phyloP scores from a whole-genome alignment of 1,140 invertebrate genomes.

The Zaprionus davidi region DNA sequence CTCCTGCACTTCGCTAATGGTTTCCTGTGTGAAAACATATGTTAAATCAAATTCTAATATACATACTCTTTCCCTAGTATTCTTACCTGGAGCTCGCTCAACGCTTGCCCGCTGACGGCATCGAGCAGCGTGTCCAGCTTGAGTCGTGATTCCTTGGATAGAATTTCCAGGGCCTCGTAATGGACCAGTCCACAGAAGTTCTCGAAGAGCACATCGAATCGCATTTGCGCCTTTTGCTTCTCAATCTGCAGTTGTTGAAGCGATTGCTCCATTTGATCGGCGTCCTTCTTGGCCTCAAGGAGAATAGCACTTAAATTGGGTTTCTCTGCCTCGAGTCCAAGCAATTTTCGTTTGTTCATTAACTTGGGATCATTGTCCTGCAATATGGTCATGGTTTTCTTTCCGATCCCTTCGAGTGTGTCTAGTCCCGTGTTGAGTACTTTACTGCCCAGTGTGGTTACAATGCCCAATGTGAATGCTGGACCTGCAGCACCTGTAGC shows the following conservation, averaged over 20 bases:
- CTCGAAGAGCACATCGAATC: slow-evolving; percentile 94
- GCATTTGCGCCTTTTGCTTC: slow-evolving; percentile 87
- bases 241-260: slow-evolving; percentile 87
- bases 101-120: slow-evolving; percentile 85
- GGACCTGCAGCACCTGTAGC: slow-evolving; percentile 30
- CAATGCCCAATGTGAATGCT: slow-evolving; percentile 84
- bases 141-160: slow-evolving; percentile 92
- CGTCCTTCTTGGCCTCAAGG: slow-evolving; percentile 92
- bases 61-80: background rate
- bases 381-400: slow-evolving; percentile 96
- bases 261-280: slow-evolving; percentile 88
- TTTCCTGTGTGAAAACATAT: slow-evolving; percentile 85
- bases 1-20: slow-evolving; percentile 91
- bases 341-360: slow-evolving; percentile 91
- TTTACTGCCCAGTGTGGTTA: slow-evolving; percentile 89
- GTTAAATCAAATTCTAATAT: background rate
- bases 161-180: slow-evolving; percentile 94
- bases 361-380: slow-evolving; percentile 95
- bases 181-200: slow-evolving; percentile 95
- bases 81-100: slow-evolving; percentile 86
- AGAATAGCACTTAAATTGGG: slow-evolving; percentile 87
- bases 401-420: slow-evolving; percentile 95
- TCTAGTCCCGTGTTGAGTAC: slow-evolving; percentile 93
- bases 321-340: slow-evolving; percentile 87
- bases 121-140: slow-evolving; percentile 89